phyloP scores from a whole-genome alignment of 2,113 vertebrate species.

The Cynocephalus volans region DNA sequence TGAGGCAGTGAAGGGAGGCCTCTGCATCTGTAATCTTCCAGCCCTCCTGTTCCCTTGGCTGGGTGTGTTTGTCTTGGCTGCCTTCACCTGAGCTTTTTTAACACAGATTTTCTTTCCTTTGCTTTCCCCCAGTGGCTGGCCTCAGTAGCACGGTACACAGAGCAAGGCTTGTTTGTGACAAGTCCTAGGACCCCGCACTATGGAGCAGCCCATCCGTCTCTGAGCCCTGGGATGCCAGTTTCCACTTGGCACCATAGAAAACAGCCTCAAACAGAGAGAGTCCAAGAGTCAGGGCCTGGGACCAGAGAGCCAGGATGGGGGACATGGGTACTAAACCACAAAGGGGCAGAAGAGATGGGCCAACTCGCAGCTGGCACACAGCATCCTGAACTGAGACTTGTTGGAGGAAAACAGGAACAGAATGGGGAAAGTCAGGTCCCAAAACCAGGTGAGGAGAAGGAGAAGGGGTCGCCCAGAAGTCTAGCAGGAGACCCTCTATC shows the following conservation, averaged over 20 bases:
- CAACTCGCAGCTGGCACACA: fast-evolving
- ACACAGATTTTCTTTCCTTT: slow-evolving; percentile 81
- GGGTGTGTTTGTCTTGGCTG: slow-evolving; percentile 85
- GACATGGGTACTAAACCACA: background rate
- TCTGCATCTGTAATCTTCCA: slow-evolving; percentile 82
- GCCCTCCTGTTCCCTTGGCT: slow-evolving; percentile 74
- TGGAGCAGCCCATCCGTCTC: slow-evolving; percentile 32
- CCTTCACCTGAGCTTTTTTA: slow-evolving; percentile 66
- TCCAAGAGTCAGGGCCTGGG: fast-evolving
- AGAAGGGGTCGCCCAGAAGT: too few species aligned
- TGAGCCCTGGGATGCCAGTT: background rate
- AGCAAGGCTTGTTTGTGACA: slow-evolving; percentile 81
- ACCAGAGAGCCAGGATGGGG: background rate
- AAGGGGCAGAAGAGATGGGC: background rate
- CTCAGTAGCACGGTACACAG: slow-evolving; percentile 75
- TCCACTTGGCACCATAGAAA: background rate
- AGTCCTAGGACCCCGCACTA: background rate
- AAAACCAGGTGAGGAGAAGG: background rate
- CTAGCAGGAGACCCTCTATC: too few species aligned
- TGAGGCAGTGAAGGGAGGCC: slow-evolving; percentile 30
- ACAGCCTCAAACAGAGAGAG: background rate
- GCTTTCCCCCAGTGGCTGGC: slow-evolving; percentile 77
- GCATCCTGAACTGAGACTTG: background rate
- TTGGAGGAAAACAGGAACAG: background rate
- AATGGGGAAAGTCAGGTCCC: background rate